Base-by-base conservation (phyloP, 2,113 vertebrate genomes). In the Macroglossus sobrinus region DNA sequence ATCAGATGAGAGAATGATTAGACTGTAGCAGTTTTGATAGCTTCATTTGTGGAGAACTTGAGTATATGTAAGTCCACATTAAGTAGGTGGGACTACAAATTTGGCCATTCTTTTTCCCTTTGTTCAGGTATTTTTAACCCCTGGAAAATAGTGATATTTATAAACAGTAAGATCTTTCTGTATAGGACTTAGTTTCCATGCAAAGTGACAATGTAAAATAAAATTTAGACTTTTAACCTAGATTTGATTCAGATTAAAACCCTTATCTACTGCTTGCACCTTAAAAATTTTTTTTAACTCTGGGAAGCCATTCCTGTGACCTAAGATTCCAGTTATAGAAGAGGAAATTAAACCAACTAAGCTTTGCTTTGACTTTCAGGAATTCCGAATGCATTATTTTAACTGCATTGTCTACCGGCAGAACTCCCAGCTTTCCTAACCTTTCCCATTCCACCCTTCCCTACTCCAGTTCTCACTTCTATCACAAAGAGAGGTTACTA, bases 111-210 rank as follows among this genome's bases (percentile, higher is more conserved):
- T 75, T 40, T 55, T 40, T 26, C 85, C 89, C 66, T 95, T 96
- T 97, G 95, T 96, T 94, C 80, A 69, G 92, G 71, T 91, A 95
- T 95, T 96, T 97, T 95, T 95, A 96, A 94, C 53, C 85, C 93
- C 61, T 89, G 88, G 79, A 91, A 94, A 86, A 92, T 11, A 50
- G 69, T 89, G 85, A 15, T 93, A 91, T 78, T 96, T 96, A 81
- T 28, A 91, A 80, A 98, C 84, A 97, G 92, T 96, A 92, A 91
- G 69, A 84, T 35, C 63, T 78, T 94, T 93, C 71, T 64, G 75
- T 45, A 69, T 33, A 68, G 24, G 74, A 92, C 45, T 78, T 14
- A 53, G 76, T 81, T 96, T 95, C 79, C 87, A 90, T 5, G 22
- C 68, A 96, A 71, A 79, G 66, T 84, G 74, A 95, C 95, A 97